phyloP scores from a whole-genome alignment of 1,140 invertebrate genomes.

The Danaus plexippus region DNA sequence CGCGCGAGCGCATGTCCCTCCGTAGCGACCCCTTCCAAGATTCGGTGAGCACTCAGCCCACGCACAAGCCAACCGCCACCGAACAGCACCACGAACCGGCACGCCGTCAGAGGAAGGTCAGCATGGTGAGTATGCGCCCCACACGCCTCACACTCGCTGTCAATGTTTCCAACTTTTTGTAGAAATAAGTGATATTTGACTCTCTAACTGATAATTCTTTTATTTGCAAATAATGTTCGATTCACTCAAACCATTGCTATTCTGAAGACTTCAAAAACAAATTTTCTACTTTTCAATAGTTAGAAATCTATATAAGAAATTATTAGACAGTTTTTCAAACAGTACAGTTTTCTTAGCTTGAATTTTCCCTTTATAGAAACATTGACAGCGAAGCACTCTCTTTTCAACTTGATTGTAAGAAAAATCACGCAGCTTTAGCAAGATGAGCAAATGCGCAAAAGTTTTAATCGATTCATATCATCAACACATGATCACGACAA shows the following conservation, averaged over 20 bases:
- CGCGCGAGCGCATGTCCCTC: slow-evolving; percentile 91
- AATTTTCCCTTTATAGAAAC: slow-evolving; percentile 25
- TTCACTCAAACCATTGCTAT: no score
- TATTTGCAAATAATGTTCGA: neutral
- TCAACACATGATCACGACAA: slow-evolving; percentile 21
- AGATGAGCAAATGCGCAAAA: slow-evolving; percentile 9
- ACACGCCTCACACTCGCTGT: slow-evolving; percentile 38
- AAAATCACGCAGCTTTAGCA: slow-evolving; percentile 27
- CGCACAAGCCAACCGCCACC: slow-evolving; percentile 61
- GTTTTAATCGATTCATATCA: slow-evolving; percentile 10
- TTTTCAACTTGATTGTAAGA: slow-evolving; percentile 55
- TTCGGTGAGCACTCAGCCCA: slow-evolving; percentile 88
- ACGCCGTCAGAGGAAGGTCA: slow-evolving; percentile 86
- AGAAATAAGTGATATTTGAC: neutral
- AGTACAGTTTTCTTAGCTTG: no score
- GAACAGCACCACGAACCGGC: slow-evolving; percentile 73
- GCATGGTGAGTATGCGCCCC: slow-evolving; percentile 82
- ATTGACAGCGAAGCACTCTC: slow-evolving; percentile 49
- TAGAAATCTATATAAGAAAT: no score
- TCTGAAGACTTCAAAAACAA: no score
- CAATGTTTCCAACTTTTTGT: slow-evolving; percentile 41
- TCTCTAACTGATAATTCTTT: neutral
- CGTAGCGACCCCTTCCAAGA: slow-evolving; percentile 82
- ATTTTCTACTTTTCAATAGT: no score
- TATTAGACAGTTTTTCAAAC: no score